phyloP scores from a whole-genome alignment of 1,140 invertebrate genomes.

The Listronotus oregonensis region DNA sequence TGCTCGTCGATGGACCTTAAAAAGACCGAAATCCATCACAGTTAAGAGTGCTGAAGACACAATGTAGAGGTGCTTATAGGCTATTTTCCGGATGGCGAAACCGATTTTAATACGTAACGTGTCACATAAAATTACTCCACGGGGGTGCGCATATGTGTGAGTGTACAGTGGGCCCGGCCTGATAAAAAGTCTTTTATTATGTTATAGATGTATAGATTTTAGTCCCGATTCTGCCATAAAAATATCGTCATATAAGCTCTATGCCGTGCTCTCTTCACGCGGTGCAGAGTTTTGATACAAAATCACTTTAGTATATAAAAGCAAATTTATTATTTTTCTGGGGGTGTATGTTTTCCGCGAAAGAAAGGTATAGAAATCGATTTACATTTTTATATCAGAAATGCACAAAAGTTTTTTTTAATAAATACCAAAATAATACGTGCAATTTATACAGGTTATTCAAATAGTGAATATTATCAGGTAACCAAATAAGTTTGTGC shows the following conservation, averaged over 20 bases:
- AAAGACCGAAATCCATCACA: constrained; percentile 41
- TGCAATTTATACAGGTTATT: too few relatives aligned
- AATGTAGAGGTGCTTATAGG: constrained; percentile 48
- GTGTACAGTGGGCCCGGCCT: constrained; percentile 24
- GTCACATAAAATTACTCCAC: constrained; percentile 50
- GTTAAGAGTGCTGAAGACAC: constrained; percentile 41
- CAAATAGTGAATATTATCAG: too few relatives aligned
- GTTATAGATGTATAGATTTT: constrained; percentile 46
- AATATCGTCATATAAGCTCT: constrained; percentile 34
- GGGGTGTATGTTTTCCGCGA: neutral
- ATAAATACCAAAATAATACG: too few relatives aligned
- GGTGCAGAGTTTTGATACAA: constrained; percentile 30
- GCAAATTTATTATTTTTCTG: constrained; percentile 30
- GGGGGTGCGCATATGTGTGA: constrained; percentile 32
- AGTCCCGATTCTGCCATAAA: constrained; percentile 29
- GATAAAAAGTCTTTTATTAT: constrained; percentile 38
- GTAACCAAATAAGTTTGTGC: too few relatives aligned
- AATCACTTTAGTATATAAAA: constrained; percentile 41
- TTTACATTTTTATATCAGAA: too few relatives aligned
- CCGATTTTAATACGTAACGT: constrained; percentile 51
- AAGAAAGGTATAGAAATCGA: neutral
- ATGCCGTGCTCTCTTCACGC: constrained; percentile 11
- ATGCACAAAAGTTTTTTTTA: too few relatives aligned
- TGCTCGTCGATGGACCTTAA: constrained; percentile 34
- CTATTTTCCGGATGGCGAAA: constrained; percentile 48